phyloP scores from a whole-genome alignment of 2,888 invertebrate genomes.

The Drosophila peninsularis region DNA sequence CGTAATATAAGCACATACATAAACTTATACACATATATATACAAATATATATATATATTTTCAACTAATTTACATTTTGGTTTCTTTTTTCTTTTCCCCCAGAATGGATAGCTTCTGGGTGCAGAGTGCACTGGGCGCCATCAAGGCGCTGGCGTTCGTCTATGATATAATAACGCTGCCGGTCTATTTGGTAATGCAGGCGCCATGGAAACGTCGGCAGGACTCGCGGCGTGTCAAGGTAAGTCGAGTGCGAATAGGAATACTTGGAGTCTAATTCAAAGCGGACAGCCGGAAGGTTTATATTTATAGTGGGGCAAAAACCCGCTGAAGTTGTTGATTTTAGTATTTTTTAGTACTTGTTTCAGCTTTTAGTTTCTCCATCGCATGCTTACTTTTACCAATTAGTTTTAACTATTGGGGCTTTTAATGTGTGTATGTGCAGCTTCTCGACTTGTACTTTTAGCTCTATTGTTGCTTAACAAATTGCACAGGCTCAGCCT shows the following conservation, averaged over 20 bases:
- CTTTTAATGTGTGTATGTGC: background rate
- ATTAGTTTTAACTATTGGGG: constrained; percentile 1
- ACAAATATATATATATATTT: background rate
- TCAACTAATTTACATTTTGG: background rate
- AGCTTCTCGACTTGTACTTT: background rate
- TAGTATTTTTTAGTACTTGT: background rate
- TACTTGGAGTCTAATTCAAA: background rate
- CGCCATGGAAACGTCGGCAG: constrained; percentile 93
- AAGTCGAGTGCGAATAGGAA: constrained; percentile 56
- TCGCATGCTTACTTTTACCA: constrained; percentile 2
- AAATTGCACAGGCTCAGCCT: constrained; percentile 8
- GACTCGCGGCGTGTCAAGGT: constrained; percentile 92
- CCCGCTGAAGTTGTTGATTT: background rate
- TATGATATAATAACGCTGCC: constrained; percentile 96
- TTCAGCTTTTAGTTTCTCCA: background rate
- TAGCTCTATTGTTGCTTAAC: constrained; percentile 10
- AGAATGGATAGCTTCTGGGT: constrained; percentile 89
- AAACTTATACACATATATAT: background rate
- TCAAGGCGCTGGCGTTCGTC: constrained; percentile 92
- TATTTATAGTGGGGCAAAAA: background rate
- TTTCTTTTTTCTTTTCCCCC: constrained; percentile 40
- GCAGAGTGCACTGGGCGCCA: constrained; percentile 90
- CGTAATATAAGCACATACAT: background rate
- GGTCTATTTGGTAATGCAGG: constrained; percentile 93
- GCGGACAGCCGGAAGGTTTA: background rate